A percentile compares a stretch with the other conserved stretches of the same genome.
These are phyloP conservation scores for Saccostrea glomerata DNA, from an alignment of 1,140 invertebrate species.

Conservation along the genomic window DNA sequence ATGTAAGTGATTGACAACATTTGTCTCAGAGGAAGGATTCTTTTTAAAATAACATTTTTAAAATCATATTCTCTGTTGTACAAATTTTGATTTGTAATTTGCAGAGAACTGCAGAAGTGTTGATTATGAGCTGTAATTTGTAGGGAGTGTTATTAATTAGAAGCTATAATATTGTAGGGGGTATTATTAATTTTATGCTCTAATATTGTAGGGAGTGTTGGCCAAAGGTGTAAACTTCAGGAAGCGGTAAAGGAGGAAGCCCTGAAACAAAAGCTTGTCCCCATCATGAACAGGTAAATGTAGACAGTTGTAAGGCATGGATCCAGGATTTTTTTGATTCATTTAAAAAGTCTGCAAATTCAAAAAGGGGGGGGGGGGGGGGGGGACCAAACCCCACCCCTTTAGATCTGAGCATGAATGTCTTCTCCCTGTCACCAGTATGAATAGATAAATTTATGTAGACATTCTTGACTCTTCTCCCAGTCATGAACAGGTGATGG, in stretches of 20 bases:
- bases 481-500: too few species aligned
- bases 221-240: constrained; percentile 53
- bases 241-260: constrained; percentile 65
- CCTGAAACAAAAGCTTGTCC: constrained; percentile 61
- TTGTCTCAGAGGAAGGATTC: neutral
- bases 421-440: too few species aligned
- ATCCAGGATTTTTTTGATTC: too few species aligned
- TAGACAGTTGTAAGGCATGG: too few species aligned
- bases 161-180: constrained; percentile 1
- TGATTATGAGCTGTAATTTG: neutral
- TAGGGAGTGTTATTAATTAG: neutral
- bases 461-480: too few species aligned
- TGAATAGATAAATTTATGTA: too few species aligned
- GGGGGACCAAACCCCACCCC: too few species aligned
- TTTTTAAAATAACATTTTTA: neutral
- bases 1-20: constrained; percentile 48
- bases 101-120: neutral
- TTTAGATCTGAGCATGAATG: too few species aligned
- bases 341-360: too few species aligned
- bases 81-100: neutral
- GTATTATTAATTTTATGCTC: too few species aligned
- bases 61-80: neutral
- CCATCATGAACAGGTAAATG: constrained; percentile 63
- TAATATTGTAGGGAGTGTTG: neutral
- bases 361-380: too few species aligned